These are phyloP conservation scores for Perca flavescens DNA, from an alignment of 2,113 vertebrate genomes.

Conservation along the genomic window DNA sequence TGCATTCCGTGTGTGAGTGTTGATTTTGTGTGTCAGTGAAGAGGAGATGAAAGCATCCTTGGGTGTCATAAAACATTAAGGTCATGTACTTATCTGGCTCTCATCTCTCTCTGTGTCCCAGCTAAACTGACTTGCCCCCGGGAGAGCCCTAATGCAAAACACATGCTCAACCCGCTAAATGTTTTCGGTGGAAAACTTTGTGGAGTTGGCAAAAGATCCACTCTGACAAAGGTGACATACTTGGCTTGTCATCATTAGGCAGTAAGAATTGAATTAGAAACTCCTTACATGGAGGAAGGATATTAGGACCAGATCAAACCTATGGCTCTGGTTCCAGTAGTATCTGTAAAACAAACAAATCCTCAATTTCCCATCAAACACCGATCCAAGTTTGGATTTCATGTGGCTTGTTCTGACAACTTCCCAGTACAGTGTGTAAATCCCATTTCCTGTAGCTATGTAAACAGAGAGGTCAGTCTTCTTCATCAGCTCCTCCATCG, in stretches of 20 bases:
- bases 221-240: constrained; percentile 52
- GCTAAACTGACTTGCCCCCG: constrained; percentile 41
- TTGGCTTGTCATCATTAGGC: constrained; percentile 56
- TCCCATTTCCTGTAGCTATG: constrained; percentile 6
- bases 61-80: constrained; percentile 72
- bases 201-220: constrained; percentile 24
- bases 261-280: constrained; percentile 50
- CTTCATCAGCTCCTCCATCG: background rate
- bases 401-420: background rate
- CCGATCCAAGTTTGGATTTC: background rate
- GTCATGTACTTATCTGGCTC: constrained; percentile 58
- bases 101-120: constrained; percentile 55
- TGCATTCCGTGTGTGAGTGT: constrained; percentile 42
- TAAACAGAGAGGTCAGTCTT: constrained; percentile 10
- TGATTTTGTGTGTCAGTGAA: constrained; percentile 55
- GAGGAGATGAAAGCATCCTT: constrained; percentile 68
- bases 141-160: constrained; percentile 44
- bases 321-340: constrained; percentile 31
- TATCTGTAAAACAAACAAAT: constrained; percentile 25
- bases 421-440: background rate
- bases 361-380: constrained; percentile 29
- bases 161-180: constrained; percentile 45
- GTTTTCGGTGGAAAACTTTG: constrained; percentile 45
- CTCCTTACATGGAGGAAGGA: constrained; percentile 23
- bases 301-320: constrained; percentile 54